Percentiles rank a stretch among this genome's conserved stretches.
These are phyloP conservation scores for Paramisgurnus dabryanus DNA, from an alignment of 2,113 vertebrate species.

Conservation along the genomic window DNA sequence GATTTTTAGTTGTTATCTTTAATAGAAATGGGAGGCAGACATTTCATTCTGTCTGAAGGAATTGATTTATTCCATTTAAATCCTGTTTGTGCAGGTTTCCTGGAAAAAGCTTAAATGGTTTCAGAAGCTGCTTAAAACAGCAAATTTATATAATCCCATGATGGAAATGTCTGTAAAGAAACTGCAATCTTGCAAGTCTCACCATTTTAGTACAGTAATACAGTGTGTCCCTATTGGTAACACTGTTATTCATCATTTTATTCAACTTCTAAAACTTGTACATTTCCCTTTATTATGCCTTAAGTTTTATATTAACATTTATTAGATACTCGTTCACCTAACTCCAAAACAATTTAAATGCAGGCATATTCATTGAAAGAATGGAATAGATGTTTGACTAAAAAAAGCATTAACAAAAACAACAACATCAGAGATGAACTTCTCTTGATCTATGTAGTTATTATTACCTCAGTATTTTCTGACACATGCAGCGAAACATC, in stretches of 20 bases:
- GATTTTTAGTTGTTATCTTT: too few species aligned
- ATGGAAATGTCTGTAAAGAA: not conserved
- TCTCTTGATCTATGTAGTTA: not conserved
- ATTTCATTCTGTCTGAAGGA: not conserved
- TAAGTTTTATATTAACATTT: constrained; percentile 4
- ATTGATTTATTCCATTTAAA: not conserved
- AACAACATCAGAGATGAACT: not conserved
- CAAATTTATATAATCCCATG: not conserved
- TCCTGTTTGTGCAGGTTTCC: not conserved
- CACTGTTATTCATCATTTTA: not conserved
- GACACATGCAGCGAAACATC: not conserved
- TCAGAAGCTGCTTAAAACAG: not conserved
- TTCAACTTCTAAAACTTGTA: not conserved
- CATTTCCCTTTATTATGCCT: not conserved
- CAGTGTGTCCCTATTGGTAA: not conserved
- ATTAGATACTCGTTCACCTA: not conserved
- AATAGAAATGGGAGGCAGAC: not conserved
- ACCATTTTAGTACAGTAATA: not conserved
- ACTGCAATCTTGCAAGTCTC: not conserved
- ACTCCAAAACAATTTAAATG: constrained; percentile 4
- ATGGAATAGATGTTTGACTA: not conserved
- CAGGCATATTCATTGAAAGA: not conserved
- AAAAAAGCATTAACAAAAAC: not conserved
- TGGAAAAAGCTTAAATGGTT: not conserved
- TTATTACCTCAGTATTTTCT: not conserved